A percentile compares a stretch with the other conserved stretches of the same genome.
Evolutionary conservation across 1,140 invertebrate genomes (phyloP).

Genomic region (Argopecten irradians): DNA sequence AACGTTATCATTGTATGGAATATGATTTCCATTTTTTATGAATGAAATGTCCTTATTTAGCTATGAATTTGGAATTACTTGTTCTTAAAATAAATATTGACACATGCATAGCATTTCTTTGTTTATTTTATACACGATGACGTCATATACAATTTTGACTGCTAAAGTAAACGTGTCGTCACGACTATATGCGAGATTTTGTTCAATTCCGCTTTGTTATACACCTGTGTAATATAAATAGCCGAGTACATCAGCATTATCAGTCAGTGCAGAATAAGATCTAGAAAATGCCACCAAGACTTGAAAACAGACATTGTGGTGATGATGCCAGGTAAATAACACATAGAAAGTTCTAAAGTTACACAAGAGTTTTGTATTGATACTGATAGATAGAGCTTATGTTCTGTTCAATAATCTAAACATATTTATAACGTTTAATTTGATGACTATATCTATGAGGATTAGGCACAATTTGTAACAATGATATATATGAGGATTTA

Average conservation of each 20-base stretch:
- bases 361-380: too few species aligned
- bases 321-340: neutral
- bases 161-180: conserved; percentile 14
- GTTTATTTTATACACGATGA: neutral
- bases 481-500: neutral
- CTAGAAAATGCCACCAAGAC: neutral
- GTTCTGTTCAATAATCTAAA: too few species aligned
- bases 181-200: neutral
- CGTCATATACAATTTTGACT: neutral
- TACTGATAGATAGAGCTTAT: too few species aligned
- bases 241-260: neutral
- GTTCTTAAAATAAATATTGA: neutral
- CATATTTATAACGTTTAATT: too few species aligned
- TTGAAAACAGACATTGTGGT: neutral
- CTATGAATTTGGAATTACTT: neutral
- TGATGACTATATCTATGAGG: neutral
- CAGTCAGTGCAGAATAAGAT: neutral
- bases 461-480: neutral
- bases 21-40: neutral
- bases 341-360: too few species aligned
- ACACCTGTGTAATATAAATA: neutral
- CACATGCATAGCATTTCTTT: neutral
- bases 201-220: conserved; percentile 1
- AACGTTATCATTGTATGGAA: neutral
- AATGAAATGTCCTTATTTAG: neutral